Percentiles rank a stretch among this genome's conserved stretches.
Evolutionary conservation across 2,888 invertebrate genomes (phyloP).

Genomic region (Zhuqinia jingwanae): DNA sequence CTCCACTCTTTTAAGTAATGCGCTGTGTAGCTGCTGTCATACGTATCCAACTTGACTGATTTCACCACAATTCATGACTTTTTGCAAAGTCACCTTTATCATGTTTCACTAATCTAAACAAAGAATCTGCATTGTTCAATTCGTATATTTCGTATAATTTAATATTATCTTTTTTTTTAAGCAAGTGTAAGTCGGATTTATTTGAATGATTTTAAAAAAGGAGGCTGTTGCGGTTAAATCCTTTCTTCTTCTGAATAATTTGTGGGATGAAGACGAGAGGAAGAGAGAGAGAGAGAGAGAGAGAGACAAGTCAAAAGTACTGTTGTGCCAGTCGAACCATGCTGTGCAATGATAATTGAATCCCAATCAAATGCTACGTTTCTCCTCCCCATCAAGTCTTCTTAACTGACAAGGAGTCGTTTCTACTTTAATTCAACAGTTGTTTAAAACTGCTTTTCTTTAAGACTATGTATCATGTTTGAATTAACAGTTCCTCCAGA

Average conservation of each 20-base stretch:
- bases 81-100: slow-evolving; percentile 49
- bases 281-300: background rate
- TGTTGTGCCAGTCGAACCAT: background rate
- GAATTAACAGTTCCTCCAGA: too few species aligned
- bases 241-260: slow-evolving; percentile 36
- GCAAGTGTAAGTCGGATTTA: slow-evolving; percentile 16
- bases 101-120: slow-evolving; percentile 37
- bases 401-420: too few species aligned
- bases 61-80: slow-evolving; percentile 57
- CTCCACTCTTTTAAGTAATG: slow-evolving; percentile 20
- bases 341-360: background rate
- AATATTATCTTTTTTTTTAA: background rate
- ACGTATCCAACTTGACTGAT: slow-evolving; percentile 24
- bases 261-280: background rate
- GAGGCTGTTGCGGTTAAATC: slow-evolving; percentile 19
- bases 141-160: background rate
- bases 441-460: too few species aligned
- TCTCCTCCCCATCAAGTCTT: too few species aligned
- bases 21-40: background rate
- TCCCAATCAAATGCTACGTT: background rate
- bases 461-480: too few species aligned
- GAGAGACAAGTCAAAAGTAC: background rate
- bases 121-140: background rate
- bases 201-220: slow-evolving; percentile 20
- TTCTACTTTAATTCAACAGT: too few species aligned